Evolutionary conservation across 2,888 invertebrate species (phyloP), one percentile per base, ranked within the genome.

Genomic region (Plemyria rubiginata): DNA sequence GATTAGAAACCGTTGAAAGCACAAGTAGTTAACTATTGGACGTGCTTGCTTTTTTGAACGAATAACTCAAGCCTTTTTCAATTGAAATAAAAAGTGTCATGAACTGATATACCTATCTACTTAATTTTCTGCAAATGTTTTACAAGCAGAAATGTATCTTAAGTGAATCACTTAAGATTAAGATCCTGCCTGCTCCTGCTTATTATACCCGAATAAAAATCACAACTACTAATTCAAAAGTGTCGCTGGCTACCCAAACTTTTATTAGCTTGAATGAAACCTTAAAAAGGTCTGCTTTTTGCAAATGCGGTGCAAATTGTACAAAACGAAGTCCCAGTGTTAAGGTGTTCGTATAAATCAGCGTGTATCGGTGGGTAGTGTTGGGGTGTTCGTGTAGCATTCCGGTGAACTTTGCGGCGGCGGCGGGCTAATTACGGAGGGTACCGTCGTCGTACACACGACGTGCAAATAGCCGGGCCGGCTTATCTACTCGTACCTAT

Each of bases 371-470:
- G n/a, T n/a, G n/a, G 66, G 80, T 79, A 78, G 77, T 79, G 74
- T 77, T 74, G 71, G 78, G 81, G 78, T 81, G 78, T 79, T 75
- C 74, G 76, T 78, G 81, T 79, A 82, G 79, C 80, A 82, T 84
- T 79, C 82, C 80, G 78, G 75, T 76, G 80, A 88, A 87, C 80
- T 87, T 85, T 86, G 87, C 82, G 86, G 85, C 74, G 79, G 87
- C 82, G 86, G 85, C 74, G 79, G 76, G 81, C 84, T 88, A 88
- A 88, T 89, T 87, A 85, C 83, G 81, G 81, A 76, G 74, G 75
- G 78, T 76, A 76, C 73, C 72, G 78, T 77, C 73, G 78, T 77
- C 73, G 77, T 57, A 65, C 77, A 77, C 74, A 76, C 79, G 79
- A 82, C 79, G 84, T 86, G 85, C 84, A 83, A 87, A 87, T 85